A percentile compares a stretch with the other conserved stretches of the same genome.
Conservation (phyloP, 37 sponge, comb jelly and placozoan species). For the Agelas oroides region DNA sequence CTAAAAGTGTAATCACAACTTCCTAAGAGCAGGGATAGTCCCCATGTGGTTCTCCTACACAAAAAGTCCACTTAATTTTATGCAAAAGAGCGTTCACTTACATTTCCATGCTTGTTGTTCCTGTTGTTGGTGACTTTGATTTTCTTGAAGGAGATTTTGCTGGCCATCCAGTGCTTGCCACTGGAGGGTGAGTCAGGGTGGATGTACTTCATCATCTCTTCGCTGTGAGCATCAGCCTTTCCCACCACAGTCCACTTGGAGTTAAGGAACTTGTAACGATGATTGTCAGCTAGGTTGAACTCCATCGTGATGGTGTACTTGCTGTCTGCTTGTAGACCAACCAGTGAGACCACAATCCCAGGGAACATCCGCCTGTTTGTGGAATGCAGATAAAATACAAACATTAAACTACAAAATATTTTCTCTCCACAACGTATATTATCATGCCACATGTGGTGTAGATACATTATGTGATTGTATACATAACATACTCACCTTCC, state of each 20-base stretch:
- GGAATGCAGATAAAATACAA: background rate
- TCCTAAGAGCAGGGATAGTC: no score
- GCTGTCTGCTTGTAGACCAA: slow-evolving; percentile 70
- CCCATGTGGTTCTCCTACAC: no score
- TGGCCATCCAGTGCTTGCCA: slow-evolving; percentile 78
- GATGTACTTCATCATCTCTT: slow-evolving; percentile 36
- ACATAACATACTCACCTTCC: slow-evolving; percentile 66
- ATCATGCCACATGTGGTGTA: background rate
- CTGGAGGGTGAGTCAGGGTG: slow-evolving; percentile 81
- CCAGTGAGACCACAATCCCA: slow-evolving; percentile 43
- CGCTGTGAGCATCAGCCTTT: slow-evolving; percentile 70
- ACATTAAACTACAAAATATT: background rate
- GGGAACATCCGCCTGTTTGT: slow-evolving; percentile 94
- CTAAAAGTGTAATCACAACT: no score
- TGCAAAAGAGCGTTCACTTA: slow-evolving; percentile 36
- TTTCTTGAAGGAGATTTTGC: slow-evolving; percentile 80
- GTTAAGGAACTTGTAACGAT: slow-evolving; percentile 91
- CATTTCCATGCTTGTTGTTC: slow-evolving; percentile 63
- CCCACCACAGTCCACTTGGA: slow-evolving; percentile 83
- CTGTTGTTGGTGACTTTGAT: slow-evolving; percentile 86
- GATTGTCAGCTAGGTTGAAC: slow-evolving; percentile 69
- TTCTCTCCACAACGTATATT: background rate
- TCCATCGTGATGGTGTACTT: slow-evolving; percentile 78
- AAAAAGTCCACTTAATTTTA: no score
- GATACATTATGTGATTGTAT: background rate